Base-by-base conservation (phyloP, 2,888 invertebrate genomes). In the Drosophila kanekoi region DNA sequence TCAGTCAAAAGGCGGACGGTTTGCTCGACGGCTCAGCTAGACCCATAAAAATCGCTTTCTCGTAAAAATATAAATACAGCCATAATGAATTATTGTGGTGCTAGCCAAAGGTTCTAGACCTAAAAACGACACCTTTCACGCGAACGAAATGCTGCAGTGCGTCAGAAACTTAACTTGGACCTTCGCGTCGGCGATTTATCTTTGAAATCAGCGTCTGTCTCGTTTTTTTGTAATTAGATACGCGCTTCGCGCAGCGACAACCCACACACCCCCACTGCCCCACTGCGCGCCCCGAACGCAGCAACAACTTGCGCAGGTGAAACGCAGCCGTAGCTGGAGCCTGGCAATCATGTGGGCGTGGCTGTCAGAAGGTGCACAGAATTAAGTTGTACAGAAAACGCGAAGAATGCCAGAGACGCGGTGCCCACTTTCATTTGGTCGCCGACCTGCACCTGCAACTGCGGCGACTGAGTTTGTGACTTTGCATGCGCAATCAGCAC, bases 401-500 rank as follows among this genome's bases (percentile, higher is more conserved):
- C 59, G 28, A 67, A 68, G 77, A 79, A 65, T 80, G 64, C 69
- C 40, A 56, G 57, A 59, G 56, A 53, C 49, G 57, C 38, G 28
- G 38, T 64, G 54, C 73, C 74, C 78, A 76, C 76, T 77, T 77
- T 77, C 76, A 78, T 78, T 76, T 62, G 47, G 69, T 59, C 40
- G 16, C 58, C 68, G n/a, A 49, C 40, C 58, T 58, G 40, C 51
- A 20, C 41, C 43, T 48, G 51, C 56, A 77, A 68, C 70, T 49
- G 18, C 33, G 10, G 20, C 45, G 23, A 33, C 70, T 59, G 58
- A 47, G 66, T 85, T 68, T 86, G 89, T 87, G 85, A 79, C 85
- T 86, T 68, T 82, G 85, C 85, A 87, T 85, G 88, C 81, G 83
- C 85, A 86, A 86, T 86, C 85, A 86, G 88, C 89, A 82, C 85